A percentile compares a stretch with the other conserved stretches of the same genome.
These are phyloP conservation scores for Danionella dracula DNA, from an alignment of 2,797 vertebrate genomes.

Conservation along the genomic window DNA sequence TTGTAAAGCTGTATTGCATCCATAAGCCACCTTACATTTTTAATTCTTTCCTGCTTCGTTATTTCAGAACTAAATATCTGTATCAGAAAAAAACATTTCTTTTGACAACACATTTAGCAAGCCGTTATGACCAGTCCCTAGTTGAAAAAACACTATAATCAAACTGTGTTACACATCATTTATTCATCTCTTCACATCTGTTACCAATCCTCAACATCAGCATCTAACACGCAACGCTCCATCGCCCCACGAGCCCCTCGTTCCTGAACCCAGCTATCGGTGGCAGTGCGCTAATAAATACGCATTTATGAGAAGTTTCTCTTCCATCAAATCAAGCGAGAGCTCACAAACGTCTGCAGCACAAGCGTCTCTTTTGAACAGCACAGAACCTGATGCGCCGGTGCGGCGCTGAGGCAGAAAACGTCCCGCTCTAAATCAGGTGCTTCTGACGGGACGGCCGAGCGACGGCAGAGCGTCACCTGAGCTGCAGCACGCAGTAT, in stretches of 20 bases:
- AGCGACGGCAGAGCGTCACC: conserved; percentile 36
- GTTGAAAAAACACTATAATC: too few species aligned
- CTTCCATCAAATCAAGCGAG: conserved; percentile 3
- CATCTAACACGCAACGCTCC: background rate
- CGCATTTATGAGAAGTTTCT: background rate
- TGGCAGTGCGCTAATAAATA: conserved; percentile 5
- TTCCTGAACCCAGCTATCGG: background rate
- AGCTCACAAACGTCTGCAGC: conserved; percentile 21
- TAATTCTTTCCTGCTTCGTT: too few species aligned
- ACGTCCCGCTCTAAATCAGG: conserved; percentile 30
- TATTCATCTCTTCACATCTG: conserved; percentile 27
- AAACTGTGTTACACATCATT: too few species aligned
- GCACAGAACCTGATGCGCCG: conserved; percentile 15
- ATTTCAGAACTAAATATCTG: too few species aligned
- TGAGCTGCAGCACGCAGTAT: conserved; percentile 37
- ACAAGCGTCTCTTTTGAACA: conserved; percentile 14
- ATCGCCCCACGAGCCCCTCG: background rate
- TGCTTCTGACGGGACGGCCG: background rate
- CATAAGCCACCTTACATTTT: too few species aligned
- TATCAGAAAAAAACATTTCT: too few species aligned
- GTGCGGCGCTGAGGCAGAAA: conserved; percentile 27
- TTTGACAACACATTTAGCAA: too few species aligned
- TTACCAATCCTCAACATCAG: background rate
- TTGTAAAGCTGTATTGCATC: too few species aligned
- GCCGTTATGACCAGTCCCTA: too few species aligned